Evolutionary conservation across 2,113 vertebrate species (phyloP).

Genomic region (Podarcis muralis): DNA sequence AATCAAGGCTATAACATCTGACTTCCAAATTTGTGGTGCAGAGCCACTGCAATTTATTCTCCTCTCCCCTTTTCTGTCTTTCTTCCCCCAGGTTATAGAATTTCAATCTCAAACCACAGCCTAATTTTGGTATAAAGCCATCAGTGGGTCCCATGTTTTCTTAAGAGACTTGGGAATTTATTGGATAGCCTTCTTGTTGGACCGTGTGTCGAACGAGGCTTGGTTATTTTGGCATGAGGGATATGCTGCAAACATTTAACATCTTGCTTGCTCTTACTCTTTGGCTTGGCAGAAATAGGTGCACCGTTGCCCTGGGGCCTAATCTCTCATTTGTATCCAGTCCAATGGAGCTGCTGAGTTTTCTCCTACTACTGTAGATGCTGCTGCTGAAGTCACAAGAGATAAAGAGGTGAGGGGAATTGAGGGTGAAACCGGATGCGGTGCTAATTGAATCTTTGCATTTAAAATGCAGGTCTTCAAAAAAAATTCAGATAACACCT

Average conservation of each 20-base stretch:
- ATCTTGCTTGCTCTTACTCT: conserved; percentile 4
- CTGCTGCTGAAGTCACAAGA: background rate
- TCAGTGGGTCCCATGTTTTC: conserved; percentile 19
- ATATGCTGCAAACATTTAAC: conserved; percentile 19
- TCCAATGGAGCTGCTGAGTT: background rate
- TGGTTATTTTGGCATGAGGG: conserved; percentile 28
- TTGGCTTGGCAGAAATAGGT: conserved; percentile 20
- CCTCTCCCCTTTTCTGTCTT: background rate
- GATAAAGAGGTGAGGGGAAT: background rate
- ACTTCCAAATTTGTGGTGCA: background rate
- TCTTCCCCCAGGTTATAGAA: background rate
- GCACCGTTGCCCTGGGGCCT: background rate
- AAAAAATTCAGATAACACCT: background rate
- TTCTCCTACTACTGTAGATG: background rate
- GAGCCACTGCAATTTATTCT: background rate
- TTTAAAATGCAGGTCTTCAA: background rate
- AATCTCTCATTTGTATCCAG: background rate
- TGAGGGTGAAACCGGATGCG: background rate
- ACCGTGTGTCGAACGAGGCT: background rate
- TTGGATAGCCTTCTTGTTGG: background rate
- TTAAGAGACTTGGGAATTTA: conserved; percentile 6
- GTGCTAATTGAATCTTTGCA: background rate
- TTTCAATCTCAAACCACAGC: conserved; percentile 5
- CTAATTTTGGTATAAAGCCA: conserved; percentile 27
- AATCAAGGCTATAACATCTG: background rate